phyloP scores from a whole-genome alignment of 2,888 invertebrate genomes.

The Podabrus alpinus region DNA sequence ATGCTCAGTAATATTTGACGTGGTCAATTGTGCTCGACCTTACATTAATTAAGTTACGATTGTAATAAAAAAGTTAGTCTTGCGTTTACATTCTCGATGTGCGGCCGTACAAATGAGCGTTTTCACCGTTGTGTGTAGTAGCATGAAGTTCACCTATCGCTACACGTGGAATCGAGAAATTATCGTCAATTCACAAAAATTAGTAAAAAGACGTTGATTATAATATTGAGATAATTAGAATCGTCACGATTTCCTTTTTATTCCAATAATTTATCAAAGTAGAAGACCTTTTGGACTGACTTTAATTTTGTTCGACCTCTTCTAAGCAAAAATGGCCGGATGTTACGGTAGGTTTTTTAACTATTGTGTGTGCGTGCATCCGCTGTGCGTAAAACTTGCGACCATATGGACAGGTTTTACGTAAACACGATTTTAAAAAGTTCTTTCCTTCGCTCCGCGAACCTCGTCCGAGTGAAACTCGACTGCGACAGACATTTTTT shows the following conservation, averaged over 20 bases:
- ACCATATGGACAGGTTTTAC: too few relatives aligned
- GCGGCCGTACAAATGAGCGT: constrained; percentile 51
- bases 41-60: constrained; percentile 2
- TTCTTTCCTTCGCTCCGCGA: neutral
- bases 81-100: constrained; percentile 42
- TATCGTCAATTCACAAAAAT: constrained; percentile 89
- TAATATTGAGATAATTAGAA: neutral
- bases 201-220: constrained; percentile 88
- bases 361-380: neutral
- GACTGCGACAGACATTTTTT: neutral
- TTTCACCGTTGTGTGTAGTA: constrained; percentile 55
- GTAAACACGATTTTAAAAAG: neutral
- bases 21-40: neutral
- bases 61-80: constrained; percentile 13
- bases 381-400: neutral
- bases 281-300: neutral
- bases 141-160: constrained; percentile 79
- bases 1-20: neutral
- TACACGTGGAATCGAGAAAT: constrained; percentile 93
- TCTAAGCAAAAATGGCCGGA: neutral
- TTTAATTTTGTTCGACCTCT: neutral
- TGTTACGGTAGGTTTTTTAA: neutral
- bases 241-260: neutral
- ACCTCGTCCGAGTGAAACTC: neutral
- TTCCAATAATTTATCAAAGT: neutral